Evolutionary conservation across 2,888 invertebrate species (phyloP).

Genomic region (Epinotia bilunana): DNA sequence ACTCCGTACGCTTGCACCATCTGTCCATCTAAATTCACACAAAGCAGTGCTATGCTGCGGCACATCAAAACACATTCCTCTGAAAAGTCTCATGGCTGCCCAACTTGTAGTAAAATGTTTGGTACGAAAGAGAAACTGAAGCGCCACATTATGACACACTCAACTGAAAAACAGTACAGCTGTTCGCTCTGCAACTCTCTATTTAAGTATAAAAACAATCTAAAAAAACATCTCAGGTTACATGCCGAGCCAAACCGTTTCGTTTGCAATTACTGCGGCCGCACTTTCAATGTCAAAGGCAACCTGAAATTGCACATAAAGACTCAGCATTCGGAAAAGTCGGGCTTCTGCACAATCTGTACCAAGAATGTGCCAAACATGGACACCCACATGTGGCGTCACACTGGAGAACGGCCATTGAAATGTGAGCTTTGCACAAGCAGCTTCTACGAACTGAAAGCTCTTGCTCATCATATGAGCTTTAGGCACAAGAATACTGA

Average conservation of each 20-base stretch:
- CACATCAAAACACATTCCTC: slow-evolving; percentile 68
- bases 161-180: slow-evolving; percentile 63
- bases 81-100: slow-evolving; percentile 63
- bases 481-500: slow-evolving; percentile 70
- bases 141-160: slow-evolving; percentile 65
- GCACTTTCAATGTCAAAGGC: slow-evolving; percentile 76
- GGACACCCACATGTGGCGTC: slow-evolving; percentile 82
- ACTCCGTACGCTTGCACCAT: slow-evolving; percentile 70
- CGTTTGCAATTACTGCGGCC: slow-evolving; percentile 72
- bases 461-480: slow-evolving; percentile 71
- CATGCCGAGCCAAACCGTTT: slow-evolving; percentile 66
- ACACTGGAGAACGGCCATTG: slow-evolving; percentile 78
- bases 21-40: slow-evolving; percentile 67
- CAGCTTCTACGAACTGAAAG: slow-evolving; percentile 66
- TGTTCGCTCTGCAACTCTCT: slow-evolving; percentile 73
- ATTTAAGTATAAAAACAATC: slow-evolving; percentile 80
- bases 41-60: slow-evolving; percentile 63
- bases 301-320: slow-evolving; percentile 81
- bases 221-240: slow-evolving; percentile 77
- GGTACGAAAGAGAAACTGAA: slow-evolving; percentile 69
- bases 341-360: slow-evolving; percentile 80
- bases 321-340: slow-evolving; percentile 81
- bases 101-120: slow-evolving; percentile 68
- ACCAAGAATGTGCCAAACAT: slow-evolving; percentile 81
- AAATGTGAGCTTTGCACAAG: slow-evolving; percentile 73